Percentiles rank a stretch among this genome's conserved stretches.
These are phyloP conservation scores for Trichonephila inaurata DNA, from an alignment of 1,140 invertebrate species.

Conservation along the genomic window DNA sequence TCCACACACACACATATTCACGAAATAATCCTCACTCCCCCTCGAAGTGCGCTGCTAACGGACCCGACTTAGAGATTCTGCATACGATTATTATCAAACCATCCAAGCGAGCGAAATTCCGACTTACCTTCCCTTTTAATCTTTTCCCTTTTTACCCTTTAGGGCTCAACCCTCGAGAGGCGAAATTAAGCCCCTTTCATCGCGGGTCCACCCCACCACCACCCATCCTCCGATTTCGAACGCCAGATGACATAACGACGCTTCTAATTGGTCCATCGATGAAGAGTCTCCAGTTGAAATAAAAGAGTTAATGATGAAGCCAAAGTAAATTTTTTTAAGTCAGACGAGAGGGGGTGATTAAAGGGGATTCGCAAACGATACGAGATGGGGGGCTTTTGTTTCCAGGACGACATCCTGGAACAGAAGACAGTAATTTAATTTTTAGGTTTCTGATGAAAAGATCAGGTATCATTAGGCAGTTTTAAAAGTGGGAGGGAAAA, in stretches of 20 bases:
- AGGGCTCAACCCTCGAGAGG: slow-evolving; percentile 38
- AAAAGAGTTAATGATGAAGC: slow-evolving; percentile 66
- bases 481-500: neutral
- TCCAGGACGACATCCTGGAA: neutral
- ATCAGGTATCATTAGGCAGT: slow-evolving; percentile 40
- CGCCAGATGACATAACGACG: slow-evolving; percentile 42
- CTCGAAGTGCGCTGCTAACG: neutral
- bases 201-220: neutral
- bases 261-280: slow-evolving; percentile 61
- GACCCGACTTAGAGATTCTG: neutral
- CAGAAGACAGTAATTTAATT: slow-evolving; percentile 28
- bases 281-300: slow-evolving; percentile 54
- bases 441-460: slow-evolving; percentile 26
- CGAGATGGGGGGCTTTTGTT: neutral
- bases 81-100: slow-evolving; percentile 23
- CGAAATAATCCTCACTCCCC: neutral
- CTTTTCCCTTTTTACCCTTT: slow-evolving; percentile 43
- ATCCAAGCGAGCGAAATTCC: slow-evolving; percentile 30
- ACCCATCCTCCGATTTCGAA: neutral
- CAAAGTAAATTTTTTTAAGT: neutral
- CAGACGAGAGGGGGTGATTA: neutral
- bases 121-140: slow-evolving; percentile 34
- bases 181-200: slow-evolving; percentile 63
- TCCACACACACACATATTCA: neutral
- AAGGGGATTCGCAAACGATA: neutral